Conservation (phyloP, 2,797 vertebrate genomes). For the Sparidentex hasta region DNA sequence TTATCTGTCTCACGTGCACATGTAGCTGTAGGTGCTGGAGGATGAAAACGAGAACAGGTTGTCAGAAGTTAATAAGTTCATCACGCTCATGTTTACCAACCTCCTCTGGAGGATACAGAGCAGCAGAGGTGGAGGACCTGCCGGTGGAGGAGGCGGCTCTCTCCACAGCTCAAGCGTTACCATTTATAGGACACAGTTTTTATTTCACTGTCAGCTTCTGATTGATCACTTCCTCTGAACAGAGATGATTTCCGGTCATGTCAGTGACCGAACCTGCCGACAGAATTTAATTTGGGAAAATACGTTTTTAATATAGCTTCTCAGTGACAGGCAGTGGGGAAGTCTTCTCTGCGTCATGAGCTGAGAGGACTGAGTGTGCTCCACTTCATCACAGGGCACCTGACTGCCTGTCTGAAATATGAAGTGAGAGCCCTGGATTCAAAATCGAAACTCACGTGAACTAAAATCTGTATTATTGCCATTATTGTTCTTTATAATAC, state of each 20-base stretch:
- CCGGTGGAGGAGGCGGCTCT: neutral
- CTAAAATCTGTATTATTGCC: no score
- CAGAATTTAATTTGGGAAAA: conserved; percentile 60
- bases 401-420: no score
- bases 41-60: neutral
- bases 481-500: no score
- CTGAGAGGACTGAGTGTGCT: neutral
- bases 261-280: conserved; percentile 27
- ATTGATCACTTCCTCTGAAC: conserved; percentile 60
- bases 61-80: conserved; percentile 11
- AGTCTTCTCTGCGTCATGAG: conserved; percentile 17
- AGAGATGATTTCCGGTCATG: conserved; percentile 53
- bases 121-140: conserved; percentile 16
- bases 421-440: no score
- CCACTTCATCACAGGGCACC: neutral
- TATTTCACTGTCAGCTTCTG: conserved; percentile 44
- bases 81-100: conserved; percentile 19
- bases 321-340: neutral
- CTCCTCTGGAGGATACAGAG: neutral
- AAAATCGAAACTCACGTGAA: no score
- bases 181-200: conserved; percentile 34
- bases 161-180: conserved; percentile 7
- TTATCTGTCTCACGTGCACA: neutral
- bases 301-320: conserved; percentile 40
- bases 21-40: neutral